These are phyloP conservation scores for mouse (Mus musculus) DNA, from an alignment of 2,113 vertebrate genomes.

Conservation along the genomic window GRCm39 chr2:166003001-166003500, in stretches of 20 bases:
- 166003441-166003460: background rate
- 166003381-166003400: background rate
- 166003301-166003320: background rate
- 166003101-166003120: too few species aligned
- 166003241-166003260: too few species aligned
- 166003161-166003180: too few species aligned
- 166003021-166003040: background rate
- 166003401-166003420: background rate
- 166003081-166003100: too few species aligned
- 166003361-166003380: background rate
- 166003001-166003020: background rate
- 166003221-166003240: too few species aligned
- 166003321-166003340: background rate
- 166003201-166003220: too few species aligned
- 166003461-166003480: background rate
- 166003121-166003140: too few species aligned
- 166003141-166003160: too few species aligned
- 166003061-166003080: rapidly evolving
- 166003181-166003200: too few species aligned
- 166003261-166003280: too few species aligned
- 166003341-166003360: background rate
- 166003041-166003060: rapidly evolving
- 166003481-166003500: background rate
- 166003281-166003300: rapidly evolving
- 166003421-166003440: background rate